A percentile compares a stretch with the other conserved stretches of the same genome.
Evolutionary conservation across 2,888 invertebrate species (phyloP).

Genomic region (Xylocampa areola): DNA sequence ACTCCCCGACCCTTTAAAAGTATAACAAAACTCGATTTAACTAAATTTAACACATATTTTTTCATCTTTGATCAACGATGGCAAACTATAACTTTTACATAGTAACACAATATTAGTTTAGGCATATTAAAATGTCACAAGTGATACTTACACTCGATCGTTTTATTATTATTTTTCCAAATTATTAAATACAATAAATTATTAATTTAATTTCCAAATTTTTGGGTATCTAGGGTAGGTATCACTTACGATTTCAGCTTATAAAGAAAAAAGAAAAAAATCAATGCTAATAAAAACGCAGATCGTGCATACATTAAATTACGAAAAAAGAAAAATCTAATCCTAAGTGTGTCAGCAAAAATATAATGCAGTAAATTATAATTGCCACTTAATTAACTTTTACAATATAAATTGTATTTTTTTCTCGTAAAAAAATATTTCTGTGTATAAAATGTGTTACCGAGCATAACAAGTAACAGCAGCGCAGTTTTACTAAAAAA

Average conservation of each 20-base stretch:
- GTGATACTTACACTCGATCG: constrained; percentile 70
- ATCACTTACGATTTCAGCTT: constrained; percentile 72
- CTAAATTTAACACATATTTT: constrained; percentile 86
- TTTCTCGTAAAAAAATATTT: constrained; percentile 87
- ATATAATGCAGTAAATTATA: constrained; percentile 88
- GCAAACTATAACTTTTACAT: constrained; percentile 87
- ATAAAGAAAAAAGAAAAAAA: constrained; percentile 75
- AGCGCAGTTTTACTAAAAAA: constrained; percentile 72
- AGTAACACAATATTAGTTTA: constrained; percentile 86
- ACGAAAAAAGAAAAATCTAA: constrained; percentile 77
- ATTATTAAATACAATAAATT: constrained; percentile 62
- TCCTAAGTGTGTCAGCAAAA: constrained; percentile 89
- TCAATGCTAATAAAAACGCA: constrained; percentile 86
- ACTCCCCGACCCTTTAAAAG: constrained; percentile 78
- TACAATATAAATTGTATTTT: constrained; percentile 82
- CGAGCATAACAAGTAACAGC: constrained; percentile 83
- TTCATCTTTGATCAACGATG: constrained; percentile 88
- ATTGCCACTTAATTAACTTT: constrained; percentile 88
- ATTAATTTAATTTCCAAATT: constrained; percentile 76
- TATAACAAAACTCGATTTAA: constrained; percentile 86
- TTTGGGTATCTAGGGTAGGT: constrained; percentile 66
- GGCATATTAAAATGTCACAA: constrained; percentile 74
- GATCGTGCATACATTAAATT: constrained; percentile 89
- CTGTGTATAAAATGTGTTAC: constrained; percentile 88
- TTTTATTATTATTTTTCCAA: constrained; percentile 61